Percentiles rank a stretch among this genome's conserved stretches.
Conservation (phyloP, 1,140 invertebrate genomes). For the Acromyrmex echinatior region DNA sequence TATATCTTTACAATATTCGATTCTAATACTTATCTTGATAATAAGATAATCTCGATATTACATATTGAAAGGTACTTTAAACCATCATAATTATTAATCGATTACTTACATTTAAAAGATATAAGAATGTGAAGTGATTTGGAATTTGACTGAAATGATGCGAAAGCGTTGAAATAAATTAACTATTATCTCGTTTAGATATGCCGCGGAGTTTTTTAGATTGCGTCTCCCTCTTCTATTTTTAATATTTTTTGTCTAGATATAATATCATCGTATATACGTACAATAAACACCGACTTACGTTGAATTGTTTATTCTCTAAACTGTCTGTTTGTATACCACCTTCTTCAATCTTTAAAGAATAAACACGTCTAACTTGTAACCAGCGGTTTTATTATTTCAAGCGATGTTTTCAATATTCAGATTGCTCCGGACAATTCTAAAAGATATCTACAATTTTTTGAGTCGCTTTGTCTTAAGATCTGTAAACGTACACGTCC, state of each 20-base stretch:
- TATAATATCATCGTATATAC: background rate
- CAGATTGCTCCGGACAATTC: conserved; percentile 17
- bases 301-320: background rate
- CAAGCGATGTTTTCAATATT: background rate
- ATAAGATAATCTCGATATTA: conserved; percentile 25
- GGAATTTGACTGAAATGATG: background rate
- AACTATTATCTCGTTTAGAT: background rate
- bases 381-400: background rate
- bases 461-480: background rate
- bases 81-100: conserved; percentile 30
- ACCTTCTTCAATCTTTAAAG: background rate
- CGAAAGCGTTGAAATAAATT: background rate
- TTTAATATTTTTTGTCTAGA: background rate
- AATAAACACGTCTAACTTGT: background rate
- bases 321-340: background rate
- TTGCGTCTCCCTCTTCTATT: too few relatives aligned
- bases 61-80: conserved; percentile 24
- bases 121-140: background rate
- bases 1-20: conserved; percentile 4
- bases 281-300: background rate
- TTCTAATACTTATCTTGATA: conserved; percentile 23
- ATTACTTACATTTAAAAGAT: background rate
- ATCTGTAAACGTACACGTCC: background rate
- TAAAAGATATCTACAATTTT: background rate
- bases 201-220: background rate